These are phyloP conservation scores for Calameuta idolon DNA, from an alignment of 2,888 invertebrate species.

Conservation along the genomic window DNA sequence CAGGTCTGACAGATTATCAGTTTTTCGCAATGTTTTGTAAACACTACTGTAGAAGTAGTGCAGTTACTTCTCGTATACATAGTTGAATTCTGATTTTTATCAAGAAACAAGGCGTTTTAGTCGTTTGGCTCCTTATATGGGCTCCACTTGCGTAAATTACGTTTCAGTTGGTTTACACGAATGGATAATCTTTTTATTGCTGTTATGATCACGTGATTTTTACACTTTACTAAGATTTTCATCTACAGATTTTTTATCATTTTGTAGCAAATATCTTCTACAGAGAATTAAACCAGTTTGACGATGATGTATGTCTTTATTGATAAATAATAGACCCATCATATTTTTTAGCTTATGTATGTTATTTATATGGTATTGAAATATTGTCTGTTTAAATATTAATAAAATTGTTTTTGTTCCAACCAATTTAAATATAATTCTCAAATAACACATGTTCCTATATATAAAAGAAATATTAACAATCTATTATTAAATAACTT, in stretches of 20 bases:
- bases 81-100: background rate
- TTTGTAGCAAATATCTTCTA: background rate
- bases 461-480: background rate
- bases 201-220: background rate
- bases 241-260: background rate
- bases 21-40: slow-evolving; percentile 16
- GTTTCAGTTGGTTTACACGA: background rate
- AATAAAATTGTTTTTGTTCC: background rate
- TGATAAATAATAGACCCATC: background rate
- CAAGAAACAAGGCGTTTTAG: background rate
- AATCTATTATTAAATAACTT: background rate
- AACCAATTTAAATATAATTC: background rate
- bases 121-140: background rate
- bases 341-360: background rate
- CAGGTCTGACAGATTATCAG: background rate
- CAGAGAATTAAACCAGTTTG: background rate
- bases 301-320: background rate
- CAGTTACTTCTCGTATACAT: background rate
- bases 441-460: background rate
- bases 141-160: background rate
- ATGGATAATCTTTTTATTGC: background rate
- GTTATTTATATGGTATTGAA: background rate
- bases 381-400: background rate
- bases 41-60: background rate
- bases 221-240: background rate